Evolutionary conservation across 1,140 invertebrate species (phyloP), one percentile per base, ranked within the genome.

Genomic region (Drosophila ogumai): DNA sequence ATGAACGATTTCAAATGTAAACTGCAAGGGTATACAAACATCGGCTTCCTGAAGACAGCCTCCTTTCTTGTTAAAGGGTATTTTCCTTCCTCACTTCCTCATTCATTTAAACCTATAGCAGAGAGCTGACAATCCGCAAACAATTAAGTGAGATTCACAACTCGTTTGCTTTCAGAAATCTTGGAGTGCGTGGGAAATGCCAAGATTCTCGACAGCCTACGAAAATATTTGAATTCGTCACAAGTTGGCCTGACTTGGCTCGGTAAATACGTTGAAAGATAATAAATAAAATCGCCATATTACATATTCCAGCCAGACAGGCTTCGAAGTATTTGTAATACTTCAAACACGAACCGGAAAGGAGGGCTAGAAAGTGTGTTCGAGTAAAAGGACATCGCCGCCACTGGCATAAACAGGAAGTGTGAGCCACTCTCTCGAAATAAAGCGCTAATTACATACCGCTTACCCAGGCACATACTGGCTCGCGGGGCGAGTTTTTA

Each of bases 401-500:
- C 13, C 55, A 12, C 22, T 56, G 32, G 25, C 44, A 15, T 38
- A 59, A 57, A 40, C 32, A 73, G 69, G 66, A 60, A 73, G 66
- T 60, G 36, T 17, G 43, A 7, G 59, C 65, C 36, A 65, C 57
- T 67, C 58, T 65, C 46, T 52, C 50, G 68, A 31, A 31, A 22
- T 64, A 43, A 32, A 43, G 13, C 46, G 46, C 47, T 54, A 69
- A 67, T 69, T 79, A 79, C 63, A 61, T 47, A 61, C 71, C 55
- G 22, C 40, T 38, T 17, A 55, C 12, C 31, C 31, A 8, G 31
- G 17, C 44, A 40, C n/a, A 72, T 32, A 41, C 17, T 8, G 13
- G 19, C 3, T 56, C 44, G 49, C 15, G 10, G 59, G 25, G 49
- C 60, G 36, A 56, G 57, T 73, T 79, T 79, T 44, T 36, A 38